A percentile compares a stretch with the other conserved stretches of the same genome.
Evolutionary conservation across 2,888 invertebrate genomes (phyloP).

Genomic region (Dicroscelio sp.): DNA sequence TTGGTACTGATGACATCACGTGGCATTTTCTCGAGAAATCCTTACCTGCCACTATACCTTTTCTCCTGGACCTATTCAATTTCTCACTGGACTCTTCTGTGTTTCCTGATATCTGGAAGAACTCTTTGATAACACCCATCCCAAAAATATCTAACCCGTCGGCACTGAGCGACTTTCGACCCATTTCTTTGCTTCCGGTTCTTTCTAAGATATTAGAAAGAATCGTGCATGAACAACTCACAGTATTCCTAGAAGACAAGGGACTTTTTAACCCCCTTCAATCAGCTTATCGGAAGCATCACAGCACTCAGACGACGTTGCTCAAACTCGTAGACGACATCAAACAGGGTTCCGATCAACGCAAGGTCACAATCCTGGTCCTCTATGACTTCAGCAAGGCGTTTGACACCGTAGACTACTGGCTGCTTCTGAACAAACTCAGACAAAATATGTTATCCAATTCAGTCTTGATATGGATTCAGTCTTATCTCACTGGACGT

Average conservation of each 20-base stretch:
- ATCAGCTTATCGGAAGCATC: background rate
- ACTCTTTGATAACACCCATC: background rate
- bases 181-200: background rate
- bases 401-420: too few relatives aligned
- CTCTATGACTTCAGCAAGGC: too few relatives aligned
- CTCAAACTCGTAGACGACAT: too few relatives aligned
- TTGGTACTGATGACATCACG: too few relatives aligned
- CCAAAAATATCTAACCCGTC: background rate
- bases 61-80: background rate
- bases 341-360: too few relatives aligned
- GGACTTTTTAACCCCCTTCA: background rate
- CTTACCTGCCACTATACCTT: background rate
- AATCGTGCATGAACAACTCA: background rate
- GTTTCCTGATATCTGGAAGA: background rate
- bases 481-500: background rate
- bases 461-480: background rate
- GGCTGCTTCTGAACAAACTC: background rate
- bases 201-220: background rate
- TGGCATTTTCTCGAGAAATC: background rate
- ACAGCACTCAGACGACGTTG: too few relatives aligned
- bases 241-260: background rate
- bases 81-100: background rate
- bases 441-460: background rate
- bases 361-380: too few relatives aligned
- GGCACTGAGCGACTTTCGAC: background rate